Evolutionary conservation across 2,113 vertebrate species (phyloP).

Genomic region (Sinocyclocheilus rhinocerous): DNA sequence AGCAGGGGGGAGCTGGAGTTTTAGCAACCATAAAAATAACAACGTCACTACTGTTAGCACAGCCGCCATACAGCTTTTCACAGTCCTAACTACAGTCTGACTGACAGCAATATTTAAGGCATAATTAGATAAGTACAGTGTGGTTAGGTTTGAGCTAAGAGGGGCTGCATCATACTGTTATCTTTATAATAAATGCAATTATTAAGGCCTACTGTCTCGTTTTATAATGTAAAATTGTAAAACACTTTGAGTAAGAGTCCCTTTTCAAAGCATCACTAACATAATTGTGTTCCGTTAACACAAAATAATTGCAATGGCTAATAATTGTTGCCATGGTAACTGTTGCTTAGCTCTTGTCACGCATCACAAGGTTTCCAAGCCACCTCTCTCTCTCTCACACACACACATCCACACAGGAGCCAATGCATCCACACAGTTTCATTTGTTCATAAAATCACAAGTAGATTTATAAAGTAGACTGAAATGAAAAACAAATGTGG

Average conservation of each 20-base stretch:
- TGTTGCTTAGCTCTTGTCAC: constrained; percentile 48
- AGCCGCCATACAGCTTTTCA: constrained; percentile 36
- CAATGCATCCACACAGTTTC: not conserved
- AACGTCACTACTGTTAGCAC: constrained; percentile 48
- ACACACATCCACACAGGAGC: not conserved
- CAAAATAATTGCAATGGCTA: constrained; percentile 20
- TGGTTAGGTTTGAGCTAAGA: constrained; percentile 13
- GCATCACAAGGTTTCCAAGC: constrained; percentile 39
- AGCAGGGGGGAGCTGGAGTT: constrained; percentile 50
- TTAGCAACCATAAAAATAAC: constrained; percentile 48
- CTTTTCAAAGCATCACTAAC: not conserved
- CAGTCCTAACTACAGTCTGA: constrained; percentile 24
- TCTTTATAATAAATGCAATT: not conserved
- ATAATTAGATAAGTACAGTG: constrained; percentile 23
- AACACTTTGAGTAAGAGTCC: not conserved
- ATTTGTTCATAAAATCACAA: not conserved
- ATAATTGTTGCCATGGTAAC: constrained; percentile 67
- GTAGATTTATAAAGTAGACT: not conserved
- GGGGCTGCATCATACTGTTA: not conserved
- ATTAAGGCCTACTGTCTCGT: not conserved
- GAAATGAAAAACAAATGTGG: not conserved
- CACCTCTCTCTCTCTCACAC: not conserved
- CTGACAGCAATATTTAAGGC: not conserved
- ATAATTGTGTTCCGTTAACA: constrained; percentile 2
- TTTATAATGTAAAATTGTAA: not conserved